Evolutionary conservation across 2,113 vertebrate genomes (phyloP).

Genomic region (Eulacestoma nigropectus): DNA sequence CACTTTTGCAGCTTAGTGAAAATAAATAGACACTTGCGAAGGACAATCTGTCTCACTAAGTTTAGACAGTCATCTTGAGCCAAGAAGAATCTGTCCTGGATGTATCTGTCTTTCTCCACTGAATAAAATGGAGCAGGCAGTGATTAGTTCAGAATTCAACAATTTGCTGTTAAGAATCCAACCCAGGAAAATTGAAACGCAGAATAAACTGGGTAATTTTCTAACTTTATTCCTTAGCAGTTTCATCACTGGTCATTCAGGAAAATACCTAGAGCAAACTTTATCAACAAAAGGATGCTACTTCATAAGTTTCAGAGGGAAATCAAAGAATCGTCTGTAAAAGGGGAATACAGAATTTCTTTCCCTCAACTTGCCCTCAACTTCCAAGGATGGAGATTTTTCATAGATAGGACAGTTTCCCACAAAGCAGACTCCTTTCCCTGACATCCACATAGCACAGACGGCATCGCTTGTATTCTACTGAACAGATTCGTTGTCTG

Average conservation of each 20-base stretch:
- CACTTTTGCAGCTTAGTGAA: background rate
- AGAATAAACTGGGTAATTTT: background rate
- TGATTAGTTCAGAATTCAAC: background rate
- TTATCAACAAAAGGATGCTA: background rate
- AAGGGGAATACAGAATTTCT: background rate
- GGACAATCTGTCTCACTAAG: background rate
- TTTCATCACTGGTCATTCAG: background rate
- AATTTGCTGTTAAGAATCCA: background rate
- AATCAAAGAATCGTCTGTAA: background rate
- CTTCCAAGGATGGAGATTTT: background rate
- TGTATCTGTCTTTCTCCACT: background rate
- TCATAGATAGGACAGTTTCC: background rate
- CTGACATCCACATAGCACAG: background rate
- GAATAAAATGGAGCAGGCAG: background rate
- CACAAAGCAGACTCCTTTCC: background rate
- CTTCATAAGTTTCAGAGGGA: background rate
- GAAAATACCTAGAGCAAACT: background rate
- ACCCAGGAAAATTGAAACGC: background rate
- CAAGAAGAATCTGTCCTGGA: background rate
- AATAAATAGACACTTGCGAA: background rate
- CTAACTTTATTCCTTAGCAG: background rate
- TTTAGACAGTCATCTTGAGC: background rate
- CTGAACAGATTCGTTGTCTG: background rate
- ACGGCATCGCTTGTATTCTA: background rate
- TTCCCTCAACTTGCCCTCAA: rapidly evolving